A percentile compares a stretch with the other conserved stretches of the same genome.
phyloP scores from a whole-genome alignment of 2,797 vertebrate genomes.

The Sardinella longiceps region DNA sequence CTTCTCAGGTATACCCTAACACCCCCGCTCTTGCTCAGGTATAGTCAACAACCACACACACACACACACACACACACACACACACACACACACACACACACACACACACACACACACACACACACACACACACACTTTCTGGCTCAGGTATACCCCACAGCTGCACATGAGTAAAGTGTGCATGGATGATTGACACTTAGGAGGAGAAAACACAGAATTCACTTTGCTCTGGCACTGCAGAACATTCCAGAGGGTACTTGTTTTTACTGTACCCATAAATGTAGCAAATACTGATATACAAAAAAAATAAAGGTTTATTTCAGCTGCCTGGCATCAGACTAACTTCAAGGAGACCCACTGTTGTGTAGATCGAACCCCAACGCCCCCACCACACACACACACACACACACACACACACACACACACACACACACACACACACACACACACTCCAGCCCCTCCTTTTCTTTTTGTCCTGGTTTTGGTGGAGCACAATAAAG shows the following conservation, averaged over 20 bases:
- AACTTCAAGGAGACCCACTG: neutral
- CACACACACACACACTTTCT: no score
- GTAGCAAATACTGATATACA: no score
- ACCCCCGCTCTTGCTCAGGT: no score
- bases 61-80: no score
- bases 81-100: no score
- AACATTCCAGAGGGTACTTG: neutral
- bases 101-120: no score
- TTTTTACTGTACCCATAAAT: neutral
- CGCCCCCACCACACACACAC: neutral
- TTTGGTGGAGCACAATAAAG: neutral
- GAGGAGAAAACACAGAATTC: neutral
- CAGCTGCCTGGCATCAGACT: neutral
- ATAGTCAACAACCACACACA: no score
- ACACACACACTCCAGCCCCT: no score
- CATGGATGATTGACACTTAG: neutral
- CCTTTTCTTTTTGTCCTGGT: neutral
- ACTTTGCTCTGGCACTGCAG: neutral
- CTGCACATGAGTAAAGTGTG: constrained; percentile 18
- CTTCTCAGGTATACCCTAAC: no score
- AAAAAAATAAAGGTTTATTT: no score
- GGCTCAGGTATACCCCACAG: neutral
- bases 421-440: no score
- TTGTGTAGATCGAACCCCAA: neutral
- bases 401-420: no score